Evolutionary conservation across 2,797 vertebrate species (phyloP).

Genomic region (Florisuga fusca): DNA sequence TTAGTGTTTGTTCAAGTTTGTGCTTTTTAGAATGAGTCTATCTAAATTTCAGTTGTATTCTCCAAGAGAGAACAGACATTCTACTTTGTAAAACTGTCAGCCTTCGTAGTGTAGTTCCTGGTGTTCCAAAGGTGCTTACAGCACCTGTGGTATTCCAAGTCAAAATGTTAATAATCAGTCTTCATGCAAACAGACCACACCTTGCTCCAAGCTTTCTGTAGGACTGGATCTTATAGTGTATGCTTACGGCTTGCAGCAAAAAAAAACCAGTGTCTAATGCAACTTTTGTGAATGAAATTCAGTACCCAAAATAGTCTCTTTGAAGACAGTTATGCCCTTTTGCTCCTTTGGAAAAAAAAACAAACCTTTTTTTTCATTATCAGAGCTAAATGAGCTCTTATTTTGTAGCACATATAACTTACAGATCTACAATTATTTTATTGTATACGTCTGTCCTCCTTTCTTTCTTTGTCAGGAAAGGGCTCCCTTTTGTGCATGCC

Average conservation of each 20-base stretch:
- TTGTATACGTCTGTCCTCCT: not conserved
- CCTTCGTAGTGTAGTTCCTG: not conserved
- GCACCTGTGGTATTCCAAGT: not conserved
- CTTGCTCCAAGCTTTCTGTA: not conserved
- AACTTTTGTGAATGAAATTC: not conserved
- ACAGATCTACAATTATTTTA: not conserved
- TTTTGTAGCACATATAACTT: not conserved
- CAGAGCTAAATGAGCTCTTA: not conserved
- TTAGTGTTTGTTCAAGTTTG: not conserved
- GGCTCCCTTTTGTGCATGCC: not conserved
- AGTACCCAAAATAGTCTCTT: not conserved
- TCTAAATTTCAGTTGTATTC: not conserved
- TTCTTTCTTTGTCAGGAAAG: not conserved
- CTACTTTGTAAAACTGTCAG: not conserved
- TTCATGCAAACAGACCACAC: not conserved
- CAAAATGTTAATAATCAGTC: not conserved
- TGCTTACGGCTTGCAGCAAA: not conserved
- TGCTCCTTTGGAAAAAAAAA: not conserved
- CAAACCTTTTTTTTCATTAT: not conserved
- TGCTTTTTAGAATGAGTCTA: not conserved
- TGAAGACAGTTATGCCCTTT: not conserved
- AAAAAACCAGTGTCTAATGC: not conserved
- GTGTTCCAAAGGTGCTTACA: not conserved
- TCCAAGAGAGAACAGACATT: not conserved
- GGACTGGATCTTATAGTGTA: not conserved